These are phyloP conservation scores for Copidosoma aretas DNA, from an alignment of 2,888 invertebrate species.

Conservation along the genomic window DNA sequence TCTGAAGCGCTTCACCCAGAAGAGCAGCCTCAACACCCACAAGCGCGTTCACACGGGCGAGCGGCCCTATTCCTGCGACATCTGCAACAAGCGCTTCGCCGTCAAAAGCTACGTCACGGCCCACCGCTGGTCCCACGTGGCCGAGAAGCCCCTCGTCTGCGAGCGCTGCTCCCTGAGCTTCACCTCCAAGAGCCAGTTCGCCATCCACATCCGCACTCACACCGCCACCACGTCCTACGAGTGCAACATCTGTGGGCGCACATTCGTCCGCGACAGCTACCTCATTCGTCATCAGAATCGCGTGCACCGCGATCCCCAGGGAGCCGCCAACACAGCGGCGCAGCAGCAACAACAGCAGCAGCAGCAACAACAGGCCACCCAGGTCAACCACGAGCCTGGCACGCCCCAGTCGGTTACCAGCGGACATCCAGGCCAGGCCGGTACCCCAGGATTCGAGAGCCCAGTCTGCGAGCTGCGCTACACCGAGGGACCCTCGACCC, in stretches of 20 bases:
- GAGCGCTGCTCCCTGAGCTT: constrained; percentile 77
- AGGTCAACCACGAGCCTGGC: constrained; percentile 58
- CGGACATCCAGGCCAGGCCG: constrained; percentile 45
- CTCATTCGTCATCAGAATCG: constrained; percentile 80
- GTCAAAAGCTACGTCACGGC: constrained; percentile 83
- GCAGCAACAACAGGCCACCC: constrained; percentile 38
- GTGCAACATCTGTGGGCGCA: constrained; percentile 77
- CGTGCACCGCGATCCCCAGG: constrained; percentile 69
- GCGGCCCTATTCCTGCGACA: constrained; percentile 79
- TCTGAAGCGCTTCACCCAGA: constrained; percentile 80
- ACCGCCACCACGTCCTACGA: constrained; percentile 74
- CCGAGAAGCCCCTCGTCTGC: constrained; percentile 77
- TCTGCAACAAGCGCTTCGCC: constrained; percentile 80
- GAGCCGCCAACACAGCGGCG: background rate
- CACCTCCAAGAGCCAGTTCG: constrained; percentile 77
- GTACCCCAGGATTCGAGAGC: constrained; percentile 58
- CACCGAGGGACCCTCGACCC: constrained; percentile 59
- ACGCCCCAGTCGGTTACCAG: constrained; percentile 55
- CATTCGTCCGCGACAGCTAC: constrained; percentile 79
- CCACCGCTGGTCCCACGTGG: constrained; percentile 81
- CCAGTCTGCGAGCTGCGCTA: constrained; percentile 61
- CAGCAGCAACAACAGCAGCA: constrained; percentile 47
- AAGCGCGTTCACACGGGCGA: constrained; percentile 82
- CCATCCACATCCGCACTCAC: constrained; percentile 78
- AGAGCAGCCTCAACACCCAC: constrained; percentile 82